Base-by-base conservation (phyloP, 2,888 invertebrate species). In the Rambutsinella grinnellia region DNA sequence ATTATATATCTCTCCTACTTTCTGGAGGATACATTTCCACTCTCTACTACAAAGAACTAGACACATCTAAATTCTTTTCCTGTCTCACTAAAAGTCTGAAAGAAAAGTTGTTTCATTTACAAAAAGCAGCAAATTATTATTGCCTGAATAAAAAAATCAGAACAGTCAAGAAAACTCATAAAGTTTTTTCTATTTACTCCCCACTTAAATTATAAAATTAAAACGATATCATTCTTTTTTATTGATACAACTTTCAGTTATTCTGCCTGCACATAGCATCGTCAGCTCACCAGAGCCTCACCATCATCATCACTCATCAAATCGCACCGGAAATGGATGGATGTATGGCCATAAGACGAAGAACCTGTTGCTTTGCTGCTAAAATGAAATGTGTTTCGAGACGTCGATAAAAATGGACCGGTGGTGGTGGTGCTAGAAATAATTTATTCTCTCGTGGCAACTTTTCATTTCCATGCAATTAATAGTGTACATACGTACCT, bases 201-300 rank as follows among this genome's bases (percentile, higher is more conserved):
- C 58, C 19, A 54, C 54, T 51, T 68, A 56, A 27, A 56, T n/a
- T 60, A 69, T 53, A 56, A 63, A 62, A 74, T 74, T 74, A 74
- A 67, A 74, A 74, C 66, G 74, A 66, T 74, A 74, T 67, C 66
- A 74, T 61, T 72, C 60, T 63, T 51, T n/a, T 62, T 57, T 58
- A 65, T 57, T 72, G 54, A 58, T 66, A 17, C 65, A 65, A 21
- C 65, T 72, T 62, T 54, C 65, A 49, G 49, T 24, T 19, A 53
- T 60, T 53, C 6, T 57, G 47, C 26, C 63, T 24, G 28, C 24
- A 21, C 19, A 15, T 21, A 17, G 54, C 54, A 54, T 3, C 49
- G n/a, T 15, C 21, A 60, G 51, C 63, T 24, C 63, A 63, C 47
- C n/a, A n/a, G n/a, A n/a, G n/a, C n/a, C 3, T 49, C 49, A 49